Evolutionary conservation across 2,888 invertebrate species (phyloP).

Genomic region (Agriotes lineatus): DNA sequence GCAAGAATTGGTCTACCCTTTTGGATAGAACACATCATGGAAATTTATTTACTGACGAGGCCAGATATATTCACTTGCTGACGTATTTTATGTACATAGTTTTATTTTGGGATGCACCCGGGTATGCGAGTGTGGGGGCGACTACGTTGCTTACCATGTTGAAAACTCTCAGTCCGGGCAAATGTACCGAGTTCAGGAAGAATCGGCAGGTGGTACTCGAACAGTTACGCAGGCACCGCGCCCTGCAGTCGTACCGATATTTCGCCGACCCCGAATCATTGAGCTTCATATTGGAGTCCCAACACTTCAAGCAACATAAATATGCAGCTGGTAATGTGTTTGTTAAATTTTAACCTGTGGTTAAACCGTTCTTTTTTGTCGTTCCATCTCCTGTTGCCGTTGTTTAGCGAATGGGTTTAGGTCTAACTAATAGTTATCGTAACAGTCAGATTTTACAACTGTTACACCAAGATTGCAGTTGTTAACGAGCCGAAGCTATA

Average conservation of each 20-base stretch:
- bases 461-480: no score
- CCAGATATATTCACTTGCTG: not conserved
- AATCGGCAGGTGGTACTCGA: not conserved
- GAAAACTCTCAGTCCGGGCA: not conserved
- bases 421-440: no score
- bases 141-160: not conserved
- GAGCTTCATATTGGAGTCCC: not conserved
- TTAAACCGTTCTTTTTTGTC: no score
- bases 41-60: not conserved
- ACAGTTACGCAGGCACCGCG: not conserved
- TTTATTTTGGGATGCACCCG: not conserved
- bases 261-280: not conserved
- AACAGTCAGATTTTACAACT: no score
- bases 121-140: not conserved
- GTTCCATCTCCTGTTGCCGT: no score
- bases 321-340: no score
- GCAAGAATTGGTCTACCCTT: no score
- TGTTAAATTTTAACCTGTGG: no score
- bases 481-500: no score
- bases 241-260: not conserved
- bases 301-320: not conserved
- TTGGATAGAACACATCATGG: no score
- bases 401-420: no score
- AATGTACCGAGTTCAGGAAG: not conserved
- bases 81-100: not conserved